Evolutionary conservation across 1,140 invertebrate genomes (phyloP), one percentile per base, ranked within the genome.

Genomic region (Anastrepha ludens): DNA sequence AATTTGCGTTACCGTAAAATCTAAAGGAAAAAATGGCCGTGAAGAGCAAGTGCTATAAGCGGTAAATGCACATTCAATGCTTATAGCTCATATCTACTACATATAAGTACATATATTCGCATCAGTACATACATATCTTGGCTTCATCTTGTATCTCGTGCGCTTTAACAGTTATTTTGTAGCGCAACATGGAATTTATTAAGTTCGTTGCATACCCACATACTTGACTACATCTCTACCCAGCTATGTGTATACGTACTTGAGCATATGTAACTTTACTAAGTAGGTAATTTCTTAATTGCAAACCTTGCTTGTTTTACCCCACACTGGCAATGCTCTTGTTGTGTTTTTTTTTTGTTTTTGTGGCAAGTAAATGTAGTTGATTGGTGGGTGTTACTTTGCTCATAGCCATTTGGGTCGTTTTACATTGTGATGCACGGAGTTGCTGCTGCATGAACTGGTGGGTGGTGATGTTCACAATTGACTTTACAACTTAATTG

Each of bases 271-370:
- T 81, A 20, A 20, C 7, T 55, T 8, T 29, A 58, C 47, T 58
- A 81, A 81, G 74, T 81, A 81, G 74, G 74, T 81, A 81, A 81
- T 81, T 81, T 81, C 74, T 81, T 81, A 81, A 81, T 81, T 81
- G 20, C 47, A 55, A 29, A 7, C 47, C 9, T 17, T 81, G 44
- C 2, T 55, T 50, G 44, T 81, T 81, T 55, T n/a, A 41, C 74
- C 44, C 9, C 17, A 55, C 41, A 55, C n/a, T 81, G n/a, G 47
- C 8, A 81, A 81, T 3, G 29, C 7, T n/a, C 44, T 29, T 47
- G 44, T 55, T 55, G 20, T 55, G 50, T 81, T 50, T 20, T 50
- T 58, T 55, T 74, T 67, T 67, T 67, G 3, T 39, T 29, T 47
- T 55, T 0, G 20, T 0, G 1, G 2, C 8, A 7, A 67, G 64